A percentile compares a stretch with the other conserved stretches of the same genome.
These are phyloP conservation scores for Acrobasis repandana DNA, from an alignment of 2,888 invertebrate species.

Conservation along the genomic window DNA sequence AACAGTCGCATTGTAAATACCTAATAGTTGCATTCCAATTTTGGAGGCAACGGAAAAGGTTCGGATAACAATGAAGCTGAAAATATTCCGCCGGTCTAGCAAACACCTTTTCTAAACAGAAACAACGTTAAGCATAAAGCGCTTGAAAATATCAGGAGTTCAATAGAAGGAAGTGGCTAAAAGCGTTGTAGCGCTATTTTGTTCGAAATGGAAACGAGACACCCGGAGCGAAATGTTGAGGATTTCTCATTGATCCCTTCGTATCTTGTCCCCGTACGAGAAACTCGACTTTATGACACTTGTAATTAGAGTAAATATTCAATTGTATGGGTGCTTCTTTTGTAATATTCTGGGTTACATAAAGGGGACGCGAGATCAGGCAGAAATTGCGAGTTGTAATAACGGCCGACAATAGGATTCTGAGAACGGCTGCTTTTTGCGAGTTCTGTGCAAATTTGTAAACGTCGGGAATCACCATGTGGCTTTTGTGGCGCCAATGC, in stretches of 20 bases:
- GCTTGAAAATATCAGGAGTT: conserved; percentile 41
- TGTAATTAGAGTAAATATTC: conserved; percentile 33
- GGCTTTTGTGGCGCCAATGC: conserved; percentile 44
- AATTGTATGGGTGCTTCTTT: conserved; percentile 35
- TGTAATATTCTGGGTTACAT: conserved; percentile 72
- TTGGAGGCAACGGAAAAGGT: conserved; percentile 51
- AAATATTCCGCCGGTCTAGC: conserved; percentile 55
- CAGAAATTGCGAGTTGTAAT: conserved; percentile 76
- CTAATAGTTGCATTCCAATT: conserved; percentile 56
- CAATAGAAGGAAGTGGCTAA: conserved; percentile 31
- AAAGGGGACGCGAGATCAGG: conserved; percentile 74
- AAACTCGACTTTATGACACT: conserved; percentile 29
- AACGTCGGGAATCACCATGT: conserved; percentile 58
- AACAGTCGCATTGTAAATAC: conserved; percentile 64
- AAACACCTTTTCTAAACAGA: conserved; percentile 55
- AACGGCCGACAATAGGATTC: conserved; percentile 73
- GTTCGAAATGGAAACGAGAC: conserved; percentile 51
- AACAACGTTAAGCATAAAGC: conserved; percentile 45
- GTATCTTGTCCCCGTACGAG: conserved; percentile 27
- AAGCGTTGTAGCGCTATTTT: conserved; percentile 54
- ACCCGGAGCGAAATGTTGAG: conserved; percentile 69
- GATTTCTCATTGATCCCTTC: conserved; percentile 68
- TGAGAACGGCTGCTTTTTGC: conserved; percentile 72
- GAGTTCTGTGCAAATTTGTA: conserved; percentile 70
- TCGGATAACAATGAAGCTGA: conserved; percentile 64